Conservation (phyloP, 2,113 vertebrate species). For the Oncorhynchus gorbuscha region DNA sequence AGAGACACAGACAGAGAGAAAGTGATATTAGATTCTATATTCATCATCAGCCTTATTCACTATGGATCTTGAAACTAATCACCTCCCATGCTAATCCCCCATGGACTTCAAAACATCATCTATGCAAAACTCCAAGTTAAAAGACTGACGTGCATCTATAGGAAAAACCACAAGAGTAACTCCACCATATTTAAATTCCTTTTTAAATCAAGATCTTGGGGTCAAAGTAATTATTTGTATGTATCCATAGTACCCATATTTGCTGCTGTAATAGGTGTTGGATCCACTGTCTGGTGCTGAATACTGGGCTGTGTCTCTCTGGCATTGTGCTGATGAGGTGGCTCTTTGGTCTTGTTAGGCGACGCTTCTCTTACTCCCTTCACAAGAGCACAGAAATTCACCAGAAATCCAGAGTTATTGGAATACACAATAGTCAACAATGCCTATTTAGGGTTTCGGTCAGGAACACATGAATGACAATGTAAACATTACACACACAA, state of each 20-base stretch:
- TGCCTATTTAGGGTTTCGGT: neutral
- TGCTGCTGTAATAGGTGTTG: constrained; percentile 12
- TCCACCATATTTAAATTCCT: too few species aligned
- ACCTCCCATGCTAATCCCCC: too few species aligned
- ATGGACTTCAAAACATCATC: neutral
- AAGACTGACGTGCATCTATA: neutral
- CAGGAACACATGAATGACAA: too few species aligned
- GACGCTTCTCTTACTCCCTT: constrained; percentile 31
- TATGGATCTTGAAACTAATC: too few species aligned
- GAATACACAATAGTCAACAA: neutral
- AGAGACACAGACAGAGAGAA: constrained; percentile 5
- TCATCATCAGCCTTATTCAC: too few species aligned
- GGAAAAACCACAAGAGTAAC: neutral
- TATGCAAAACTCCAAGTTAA: neutral
- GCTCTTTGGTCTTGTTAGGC: constrained; percentile 31
- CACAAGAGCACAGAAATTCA: constrained; percentile 17
- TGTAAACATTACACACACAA: neutral
- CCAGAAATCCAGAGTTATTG: neutral
- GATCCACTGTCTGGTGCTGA: constrained; percentile 41
- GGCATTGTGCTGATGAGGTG: constrained; percentile 14
- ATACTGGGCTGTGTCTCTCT: constrained; percentile 38
- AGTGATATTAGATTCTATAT: neutral
- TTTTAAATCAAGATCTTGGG: too few species aligned
- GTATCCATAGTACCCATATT: constrained; percentile 56
- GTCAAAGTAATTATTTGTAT: constrained; percentile 4